These are phyloP conservation scores for Bovichtus variegatus DNA, from an alignment of 2,797 vertebrate genomes.

Conservation along the genomic window DNA sequence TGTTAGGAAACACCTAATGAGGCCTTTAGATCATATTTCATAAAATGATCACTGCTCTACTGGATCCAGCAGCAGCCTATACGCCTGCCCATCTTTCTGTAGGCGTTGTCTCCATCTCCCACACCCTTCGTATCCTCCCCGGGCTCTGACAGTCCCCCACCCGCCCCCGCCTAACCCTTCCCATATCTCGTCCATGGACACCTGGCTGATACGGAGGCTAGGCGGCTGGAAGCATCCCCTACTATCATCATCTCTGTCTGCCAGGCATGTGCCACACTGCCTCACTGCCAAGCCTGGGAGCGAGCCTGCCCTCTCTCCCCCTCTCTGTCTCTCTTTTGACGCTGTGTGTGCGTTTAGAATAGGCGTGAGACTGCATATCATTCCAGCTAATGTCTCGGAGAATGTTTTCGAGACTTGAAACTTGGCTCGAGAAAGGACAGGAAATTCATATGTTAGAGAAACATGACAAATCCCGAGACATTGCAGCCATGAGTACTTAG, in stretches of 20 bases:
- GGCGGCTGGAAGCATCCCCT: constrained; percentile 68
- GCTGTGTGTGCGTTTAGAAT: constrained; percentile 39
- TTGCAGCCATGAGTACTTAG: constrained; percentile 21
- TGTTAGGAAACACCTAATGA: neutral
- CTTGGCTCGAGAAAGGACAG: constrained; percentile 19
- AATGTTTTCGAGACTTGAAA: constrained; percentile 47
- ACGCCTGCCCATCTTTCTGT: constrained; percentile 34
- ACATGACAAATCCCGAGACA: constrained; percentile 44
- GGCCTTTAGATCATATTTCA: neutral
- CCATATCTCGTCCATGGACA: constrained; percentile 68
- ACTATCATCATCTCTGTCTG: constrained; percentile 76
- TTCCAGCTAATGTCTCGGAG: constrained; percentile 57
- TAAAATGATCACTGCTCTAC: constrained; percentile 18
- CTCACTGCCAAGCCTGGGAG: constrained; percentile 65
- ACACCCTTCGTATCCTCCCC: constrained; percentile 37
- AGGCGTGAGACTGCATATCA: constrained; percentile 59
- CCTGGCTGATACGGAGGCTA: constrained; percentile 72
- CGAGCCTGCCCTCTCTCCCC: constrained; percentile 26
- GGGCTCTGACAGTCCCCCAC: constrained; percentile 46
- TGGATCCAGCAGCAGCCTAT: constrained; percentile 33
- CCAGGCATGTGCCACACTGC: constrained; percentile 74
- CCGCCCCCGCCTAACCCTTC: constrained; percentile 46
- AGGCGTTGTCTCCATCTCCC: constrained; percentile 49
- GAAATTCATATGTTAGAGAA: constrained; percentile 43
- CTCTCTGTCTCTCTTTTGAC: constrained; percentile 18